phyloP scores from a whole-genome alignment of 2,888 invertebrate genomes.

The Thecophora atra region DNA sequence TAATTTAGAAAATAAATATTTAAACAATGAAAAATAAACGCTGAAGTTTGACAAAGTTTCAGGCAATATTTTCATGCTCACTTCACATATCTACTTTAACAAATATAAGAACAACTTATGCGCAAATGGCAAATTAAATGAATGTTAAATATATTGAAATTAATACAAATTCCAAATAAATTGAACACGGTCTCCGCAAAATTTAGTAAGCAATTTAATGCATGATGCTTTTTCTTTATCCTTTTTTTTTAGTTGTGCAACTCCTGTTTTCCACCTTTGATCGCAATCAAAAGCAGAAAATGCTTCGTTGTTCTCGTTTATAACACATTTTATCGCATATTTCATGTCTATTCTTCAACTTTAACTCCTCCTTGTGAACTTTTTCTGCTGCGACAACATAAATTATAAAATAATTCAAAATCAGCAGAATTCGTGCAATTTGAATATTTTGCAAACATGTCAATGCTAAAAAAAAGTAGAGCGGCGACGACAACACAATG shows the following conservation, averaged over 20 bases:
- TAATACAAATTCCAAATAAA: background rate
- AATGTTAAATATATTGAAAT: too few species aligned
- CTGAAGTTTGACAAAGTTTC: too few species aligned
- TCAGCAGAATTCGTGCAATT: conserved; percentile 27
- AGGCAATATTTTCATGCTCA: too few species aligned
- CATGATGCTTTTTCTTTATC: background rate
- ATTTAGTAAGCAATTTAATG: background rate
- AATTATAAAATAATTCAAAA: conserved; percentile 24
- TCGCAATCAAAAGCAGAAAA: background rate
- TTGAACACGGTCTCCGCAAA: background rate
- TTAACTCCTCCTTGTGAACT: background rate
- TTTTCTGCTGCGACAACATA: background rate
- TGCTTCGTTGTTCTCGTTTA: background rate
- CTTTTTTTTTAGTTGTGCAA: background rate
- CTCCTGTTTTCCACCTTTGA: too few species aligned
- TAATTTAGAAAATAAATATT: too few species aligned
- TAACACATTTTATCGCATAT: background rate
- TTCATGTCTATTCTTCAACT: background rate
- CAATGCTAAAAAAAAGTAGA: background rate
- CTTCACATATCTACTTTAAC: too few species aligned
- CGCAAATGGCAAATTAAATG: too few species aligned
- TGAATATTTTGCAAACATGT: conserved; percentile 16
- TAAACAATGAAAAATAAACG: too few species aligned
- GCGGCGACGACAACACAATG: background rate
- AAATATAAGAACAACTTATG: too few species aligned